These are phyloP conservation scores for Bovichtus diacanthus DNA, from an alignment of 2,797 vertebrate species.

Conservation along the genomic window DNA sequence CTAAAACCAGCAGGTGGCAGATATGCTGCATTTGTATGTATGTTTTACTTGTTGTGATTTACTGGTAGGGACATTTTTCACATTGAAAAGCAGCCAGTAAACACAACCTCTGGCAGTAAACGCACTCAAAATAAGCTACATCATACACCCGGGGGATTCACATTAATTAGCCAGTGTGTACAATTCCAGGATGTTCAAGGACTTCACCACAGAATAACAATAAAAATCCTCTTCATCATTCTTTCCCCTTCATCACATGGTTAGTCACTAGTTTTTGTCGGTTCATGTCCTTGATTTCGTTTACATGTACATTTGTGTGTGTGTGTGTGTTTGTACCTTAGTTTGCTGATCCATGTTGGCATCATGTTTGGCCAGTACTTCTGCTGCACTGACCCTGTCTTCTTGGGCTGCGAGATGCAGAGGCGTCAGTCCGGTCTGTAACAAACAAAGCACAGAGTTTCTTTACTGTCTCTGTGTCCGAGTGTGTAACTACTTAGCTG, in stretches of 20 bases:
- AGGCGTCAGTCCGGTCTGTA: slow-evolving; percentile 92
- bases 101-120: not conserved
- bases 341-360: slow-evolving; percentile 95
- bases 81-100: not conserved
- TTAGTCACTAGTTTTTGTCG: not conserved
- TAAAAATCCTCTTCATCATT: not conserved
- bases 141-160: not conserved
- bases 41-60: not conserved
- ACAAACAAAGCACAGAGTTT: slow-evolving; percentile 34
- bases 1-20: slow-evolving; percentile 44
- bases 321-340: slow-evolving; percentile 86
- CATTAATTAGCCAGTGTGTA: not conserved
- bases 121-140: not conserved
- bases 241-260: not conserved
- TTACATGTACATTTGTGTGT: not conserved
- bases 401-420: slow-evolving; percentile 96
- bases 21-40: not conserved
- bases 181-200: not conserved
- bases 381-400: slow-evolving; percentile 92
- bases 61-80: not conserved
- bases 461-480: slow-evolving; percentile 28
- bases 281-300: not conserved
- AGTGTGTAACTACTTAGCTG: slow-evolving; percentile 62
- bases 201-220: not conserved
- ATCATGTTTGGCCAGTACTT: slow-evolving; percentile 90